A percentile compares a stretch with the other conserved stretches of the same genome.
These are phyloP conservation scores for Acanthopleura granulata DNA, from an alignment of 2,888 invertebrate species.

Conservation along the genomic window DNA sequence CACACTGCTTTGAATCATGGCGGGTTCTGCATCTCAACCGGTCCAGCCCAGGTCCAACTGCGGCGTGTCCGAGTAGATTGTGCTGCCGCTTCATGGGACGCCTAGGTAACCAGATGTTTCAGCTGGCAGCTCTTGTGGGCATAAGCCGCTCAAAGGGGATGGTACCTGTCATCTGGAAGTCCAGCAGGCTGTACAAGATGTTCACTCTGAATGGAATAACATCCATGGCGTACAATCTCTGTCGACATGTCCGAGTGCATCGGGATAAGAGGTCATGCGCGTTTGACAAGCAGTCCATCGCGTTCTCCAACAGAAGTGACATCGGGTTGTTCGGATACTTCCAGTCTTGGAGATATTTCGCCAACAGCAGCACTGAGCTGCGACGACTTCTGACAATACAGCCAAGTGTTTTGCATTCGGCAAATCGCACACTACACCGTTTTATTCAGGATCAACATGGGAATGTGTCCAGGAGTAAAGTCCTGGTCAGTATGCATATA, in stretches of 20 bases:
- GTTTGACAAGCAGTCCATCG: neutral
- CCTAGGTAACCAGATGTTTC: constrained; percentile 10
- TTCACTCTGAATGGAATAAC: neutral
- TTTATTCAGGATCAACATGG: neutral
- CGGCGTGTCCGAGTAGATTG: neutral
- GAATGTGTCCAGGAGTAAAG: too few relatives aligned
- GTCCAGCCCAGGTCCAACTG: too few relatives aligned
- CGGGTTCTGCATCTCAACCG: too few relatives aligned
- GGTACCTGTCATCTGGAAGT: neutral
- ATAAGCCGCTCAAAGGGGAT: neutral
- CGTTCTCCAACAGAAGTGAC: neutral
- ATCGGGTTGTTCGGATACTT: neutral
- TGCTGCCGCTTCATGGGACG: neutral
- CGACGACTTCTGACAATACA: neutral
- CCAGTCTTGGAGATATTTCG: constrained; percentile 18
- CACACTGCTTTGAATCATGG: too few relatives aligned
- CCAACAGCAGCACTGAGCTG: neutral
- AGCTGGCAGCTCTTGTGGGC: neutral
- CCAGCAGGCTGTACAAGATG: neutral
- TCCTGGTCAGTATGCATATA: neutral
- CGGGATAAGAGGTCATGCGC: neutral
- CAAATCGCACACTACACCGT: neutral
- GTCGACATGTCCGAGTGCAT: neutral
- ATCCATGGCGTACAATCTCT: neutral
- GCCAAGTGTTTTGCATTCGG: neutral